Evolutionary conservation across 2,888 invertebrate genomes (phyloP), one percentile per base, ranked within the genome.

Genomic region (Ethmia dodecea): DNA sequence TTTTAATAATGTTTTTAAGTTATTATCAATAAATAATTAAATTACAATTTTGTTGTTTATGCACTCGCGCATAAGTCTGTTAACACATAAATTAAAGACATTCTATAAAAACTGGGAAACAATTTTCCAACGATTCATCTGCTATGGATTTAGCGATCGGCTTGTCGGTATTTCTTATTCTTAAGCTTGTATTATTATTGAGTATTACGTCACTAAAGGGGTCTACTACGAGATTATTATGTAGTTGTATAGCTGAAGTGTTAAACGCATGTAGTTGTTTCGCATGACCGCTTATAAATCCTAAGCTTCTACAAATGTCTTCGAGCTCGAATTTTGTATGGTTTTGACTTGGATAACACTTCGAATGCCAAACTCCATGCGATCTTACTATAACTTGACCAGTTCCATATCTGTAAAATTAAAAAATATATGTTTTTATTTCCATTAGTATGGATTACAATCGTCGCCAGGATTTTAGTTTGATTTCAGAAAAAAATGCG

Each of bases 291-390:
- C 88, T 84, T 41, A 74, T 61, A 51, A 89, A 93, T 5, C 92
- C 92, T 9, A 93, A 61, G 39, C 88, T 77, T 16, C 72, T 61
- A 61, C 94, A 94, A 42, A 93, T 88, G 9, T 81, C 71, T 50
- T 89, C 89, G 2, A 89, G 63, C 33, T 89, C 81, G 0, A 71
- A 60, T 28, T 83, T 88, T 1, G 89, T 88, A 36, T 88, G 81
- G 5, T 73, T 75, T 27, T 69, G 60, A 30, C 83, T 83, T 9
- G 88, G 65, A 47, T 89, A 92, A 55, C 94, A 94, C 56, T 91
- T 91, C 0, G 91, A 86, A 47, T 91, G 90, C 92, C 93, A 93
- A 5, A 92, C 76, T 9, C 94, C 94, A 43, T 89, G 90, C 0
- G 89, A 87, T 28, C 89, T 88, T 3, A 88, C 77, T 31, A 91